phyloP scores from a whole-genome alignment of 2,888 invertebrate genomes.

The Dorcus parallelipipedus region DNA sequence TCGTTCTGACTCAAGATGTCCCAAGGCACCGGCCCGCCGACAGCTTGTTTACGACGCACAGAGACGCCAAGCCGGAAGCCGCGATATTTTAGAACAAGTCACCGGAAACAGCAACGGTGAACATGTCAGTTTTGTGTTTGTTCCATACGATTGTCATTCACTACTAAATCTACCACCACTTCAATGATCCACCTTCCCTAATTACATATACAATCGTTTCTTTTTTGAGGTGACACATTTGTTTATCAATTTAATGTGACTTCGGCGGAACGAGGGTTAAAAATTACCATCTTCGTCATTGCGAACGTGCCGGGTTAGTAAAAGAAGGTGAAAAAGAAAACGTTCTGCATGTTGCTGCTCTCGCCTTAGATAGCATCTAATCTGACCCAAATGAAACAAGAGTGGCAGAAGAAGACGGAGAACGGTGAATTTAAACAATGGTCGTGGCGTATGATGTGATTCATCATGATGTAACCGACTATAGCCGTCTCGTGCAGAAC shows the following conservation, averaged over 20 bases:
- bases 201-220: too few species aligned
- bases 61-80: constrained; percentile 36
- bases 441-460: constrained; percentile 1
- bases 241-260: too few species aligned
- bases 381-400: too few species aligned
- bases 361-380: too few species aligned
- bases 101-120: constrained; percentile 30
- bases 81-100: constrained; percentile 36
- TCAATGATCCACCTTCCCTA: too few species aligned
- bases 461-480: neutral
- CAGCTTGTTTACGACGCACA: constrained; percentile 38
- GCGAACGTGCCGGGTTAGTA: too few species aligned
- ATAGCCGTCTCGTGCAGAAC: constrained; percentile 2
- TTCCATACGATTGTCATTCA: constrained; percentile 1
- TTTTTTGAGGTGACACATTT: too few species aligned
- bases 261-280: too few species aligned
- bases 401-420: neutral
- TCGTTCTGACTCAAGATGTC: constrained; percentile 12
- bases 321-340: too few species aligned
- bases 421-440: constrained; percentile 2
- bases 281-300: too few species aligned
- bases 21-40: constrained; percentile 31
- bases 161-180: neutral
- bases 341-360: too few species aligned
- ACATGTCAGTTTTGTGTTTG: constrained; percentile 23